Evolutionary conservation across 2,113 vertebrate genomes (phyloP).

Genomic region (Carettochelys insculpta): DNA sequence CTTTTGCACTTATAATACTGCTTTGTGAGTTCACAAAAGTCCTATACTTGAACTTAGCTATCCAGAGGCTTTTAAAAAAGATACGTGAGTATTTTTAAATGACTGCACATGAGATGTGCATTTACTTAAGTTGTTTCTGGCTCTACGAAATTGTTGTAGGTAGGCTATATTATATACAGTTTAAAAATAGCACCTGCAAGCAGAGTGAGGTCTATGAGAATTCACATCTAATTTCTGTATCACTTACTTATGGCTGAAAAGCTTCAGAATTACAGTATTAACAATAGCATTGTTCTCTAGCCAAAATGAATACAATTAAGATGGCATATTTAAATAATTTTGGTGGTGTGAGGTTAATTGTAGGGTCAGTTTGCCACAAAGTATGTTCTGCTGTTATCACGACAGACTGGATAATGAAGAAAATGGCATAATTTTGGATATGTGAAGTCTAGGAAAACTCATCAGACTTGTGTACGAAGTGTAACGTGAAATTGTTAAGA

Average conservation of each 20-base stretch:
- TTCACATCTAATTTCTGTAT: background rate
- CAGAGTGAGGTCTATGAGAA: background rate
- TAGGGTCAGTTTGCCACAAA: background rate
- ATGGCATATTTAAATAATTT: background rate
- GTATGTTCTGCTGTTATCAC: accelerated
- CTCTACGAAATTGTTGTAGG: background rate
- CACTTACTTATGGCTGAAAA: background rate
- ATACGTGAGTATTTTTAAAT: background rate
- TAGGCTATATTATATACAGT: background rate
- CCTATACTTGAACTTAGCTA: background rate
- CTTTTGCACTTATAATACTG: background rate
- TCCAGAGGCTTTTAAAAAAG: background rate
- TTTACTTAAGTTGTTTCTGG: background rate
- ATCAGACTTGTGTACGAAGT: background rate
- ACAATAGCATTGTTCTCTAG: background rate
- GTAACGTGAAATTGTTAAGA: background rate
- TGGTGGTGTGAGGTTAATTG: background rate
- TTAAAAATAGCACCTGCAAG: background rate
- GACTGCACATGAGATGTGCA: background rate
- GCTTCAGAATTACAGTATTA: background rate
- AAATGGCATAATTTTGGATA: background rate
- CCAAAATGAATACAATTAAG: background rate
- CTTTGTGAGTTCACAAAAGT: background rate
- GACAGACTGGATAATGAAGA: background rate
- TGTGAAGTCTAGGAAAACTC: background rate